Conservation (phyloP, 2,888 invertebrate species). For the Choreutis nemorana region DNA sequence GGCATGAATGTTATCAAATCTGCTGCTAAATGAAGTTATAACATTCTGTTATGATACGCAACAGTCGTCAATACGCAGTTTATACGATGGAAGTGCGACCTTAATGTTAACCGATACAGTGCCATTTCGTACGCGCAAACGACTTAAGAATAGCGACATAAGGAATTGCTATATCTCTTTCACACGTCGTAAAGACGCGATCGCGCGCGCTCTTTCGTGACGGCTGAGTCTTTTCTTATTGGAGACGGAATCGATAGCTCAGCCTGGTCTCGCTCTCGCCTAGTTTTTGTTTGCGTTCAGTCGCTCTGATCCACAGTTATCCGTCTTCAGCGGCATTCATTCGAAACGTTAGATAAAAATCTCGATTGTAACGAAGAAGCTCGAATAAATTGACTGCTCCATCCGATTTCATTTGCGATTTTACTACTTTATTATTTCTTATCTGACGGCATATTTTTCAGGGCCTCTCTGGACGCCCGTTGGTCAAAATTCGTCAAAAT, state of each 20-base stretch:
- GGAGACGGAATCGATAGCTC: conserved; percentile 53
- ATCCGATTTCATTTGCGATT: conserved; percentile 37
- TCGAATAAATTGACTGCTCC: conserved; percentile 46
- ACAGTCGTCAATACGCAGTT: conserved; percentile 50
- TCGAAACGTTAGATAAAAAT: conserved; percentile 52
- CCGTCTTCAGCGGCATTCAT: conserved; percentile 55
- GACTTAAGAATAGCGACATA: conserved; percentile 63
- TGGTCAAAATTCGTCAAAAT: conserved; percentile 4
- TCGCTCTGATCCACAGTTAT: conserved; percentile 46
- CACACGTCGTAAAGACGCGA: conserved; percentile 55
- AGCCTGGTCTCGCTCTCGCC: conserved; percentile 53
- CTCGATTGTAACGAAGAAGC: conserved; percentile 46
- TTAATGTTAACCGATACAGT: conserved; percentile 51
- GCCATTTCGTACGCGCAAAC: conserved; percentile 49
- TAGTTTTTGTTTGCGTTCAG: conserved; percentile 41
- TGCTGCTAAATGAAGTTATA: conserved; percentile 53
- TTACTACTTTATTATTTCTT: conserved; percentile 35
- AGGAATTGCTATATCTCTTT: conserved; percentile 64
- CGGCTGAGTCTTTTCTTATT: conserved; percentile 41
- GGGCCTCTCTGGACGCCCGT: conserved; percentile 9
- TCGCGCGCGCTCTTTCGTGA: conserved; percentile 42
- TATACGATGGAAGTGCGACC: conserved; percentile 61
- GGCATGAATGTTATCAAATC: conserved; percentile 37
- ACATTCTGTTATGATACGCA: conserved; percentile 51
- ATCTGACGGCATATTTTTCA: conserved; percentile 27